Base-by-base conservation (phyloP, 2,888 invertebrate species). In the Eupithecia insigniata region DNA sequence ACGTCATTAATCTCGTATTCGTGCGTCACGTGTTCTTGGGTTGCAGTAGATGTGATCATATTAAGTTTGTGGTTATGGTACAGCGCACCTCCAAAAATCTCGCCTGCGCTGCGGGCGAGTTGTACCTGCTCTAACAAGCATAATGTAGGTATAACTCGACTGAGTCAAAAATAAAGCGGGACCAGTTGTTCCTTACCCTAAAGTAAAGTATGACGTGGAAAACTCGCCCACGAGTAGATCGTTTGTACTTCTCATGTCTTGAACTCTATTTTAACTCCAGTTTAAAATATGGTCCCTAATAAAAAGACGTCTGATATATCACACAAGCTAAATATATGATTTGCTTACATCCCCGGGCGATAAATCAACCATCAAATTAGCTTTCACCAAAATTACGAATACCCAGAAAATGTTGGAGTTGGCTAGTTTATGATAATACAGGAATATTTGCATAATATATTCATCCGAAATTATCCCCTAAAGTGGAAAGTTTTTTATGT, bases 361-460 rank as follows among this genome's bases (percentile, higher is more conserved):
- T 78, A 77, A 77, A 77, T 78, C 78, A 77, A 69, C 71, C 76
- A 73, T 76, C 73, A 78, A 79, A 77, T 76, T 78, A 74, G 80
- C 72, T 75, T 75, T 78, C 73, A 75, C 73, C 76, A 78, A 75
- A 78, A 80, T 78, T 77, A 78, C 78, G 78, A 77, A 78, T 79
- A 75, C 78, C 76, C 75, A 78, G 75, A 77, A 77, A 76, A 74
- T 74, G 73, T 75, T 76, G 46, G 71, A 72, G 73, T 73, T 76
- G 71, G 75, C 77, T 80, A 76, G 77, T 79, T 78, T 77, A 76
- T 78, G 79, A 76, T 76, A 79, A 71, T 76, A 74, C 76, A 78
- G 73, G 74, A 75, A 75, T 78, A 80, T 80, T 80, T 78, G 78
- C 80, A 80, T 80, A 79, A 80, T 78, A 78, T 80, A 79, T 79